Base-by-base conservation (phyloP, 2,888 invertebrate genomes). In the Athalia circularis region DNA sequence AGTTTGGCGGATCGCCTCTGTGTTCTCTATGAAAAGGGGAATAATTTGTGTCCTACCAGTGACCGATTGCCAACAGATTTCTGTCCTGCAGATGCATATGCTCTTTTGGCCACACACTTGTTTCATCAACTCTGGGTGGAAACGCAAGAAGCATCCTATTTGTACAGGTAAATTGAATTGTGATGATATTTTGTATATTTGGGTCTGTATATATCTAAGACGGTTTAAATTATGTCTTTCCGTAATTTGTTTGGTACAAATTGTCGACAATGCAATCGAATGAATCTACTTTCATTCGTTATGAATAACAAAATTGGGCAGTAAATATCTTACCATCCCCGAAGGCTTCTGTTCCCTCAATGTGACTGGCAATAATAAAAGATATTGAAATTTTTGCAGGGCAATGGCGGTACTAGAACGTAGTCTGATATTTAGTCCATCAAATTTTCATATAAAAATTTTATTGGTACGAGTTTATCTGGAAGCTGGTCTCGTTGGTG, bases 371-470 rank as follows among this genome's bases (percentile, higher is more conserved):
- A 29, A 43, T 79, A 64, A 64, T 68, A 47, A 54, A 79, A 68
- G 15, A n/a, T 77, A 9, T 43, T 47, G 11, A 3, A 5, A 48
- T 79, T 81, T 79, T 84, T 86, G 47, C 79, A 90, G 89, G 81
- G 88, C 87, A 59, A 87, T 90, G 85, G 82, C 83, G 29, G 79
- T 90, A 77, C 82, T 90, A 78, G 89, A 90, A 82, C 83, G 84
- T 65, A 87, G 85, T 77, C 84, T 90, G 62, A 78, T 83, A n/a
- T 84, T 84, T 29, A 97, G 97, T 85, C 96, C 96, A 0, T 94
- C 96, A 82, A 98, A 97, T 92, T 97, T 96, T 90, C 97, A 98
- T 88, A 94, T 96, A 11, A 98, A 98, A 90, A 91, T 98, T 83
- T 91, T 98, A 64, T 93, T 97, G 6, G 92, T 98, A 77, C 94